Evolutionary conservation across 2,888 invertebrate genomes (phyloP).

Genomic region (Tigriopus californicus): DNA sequence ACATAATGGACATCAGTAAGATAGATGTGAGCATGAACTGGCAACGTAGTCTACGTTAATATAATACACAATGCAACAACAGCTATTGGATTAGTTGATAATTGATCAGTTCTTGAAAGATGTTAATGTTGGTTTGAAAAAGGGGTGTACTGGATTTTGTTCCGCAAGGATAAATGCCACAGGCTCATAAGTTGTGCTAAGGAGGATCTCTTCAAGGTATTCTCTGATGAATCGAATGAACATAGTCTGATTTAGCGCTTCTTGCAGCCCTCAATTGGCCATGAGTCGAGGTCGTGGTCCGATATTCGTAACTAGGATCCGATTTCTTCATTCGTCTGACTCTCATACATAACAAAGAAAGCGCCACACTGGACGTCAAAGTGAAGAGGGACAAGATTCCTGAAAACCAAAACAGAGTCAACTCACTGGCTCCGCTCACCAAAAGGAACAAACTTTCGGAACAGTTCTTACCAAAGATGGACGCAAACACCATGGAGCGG

Average conservation of each 20-base stretch:
- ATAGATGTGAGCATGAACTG: no score
- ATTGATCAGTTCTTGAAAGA: no score
- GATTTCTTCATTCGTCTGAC: background rate
- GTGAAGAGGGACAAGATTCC: constrained; percentile 24
- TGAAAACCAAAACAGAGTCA: no score
- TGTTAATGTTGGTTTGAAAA: no score
- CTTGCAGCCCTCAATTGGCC: background rate
- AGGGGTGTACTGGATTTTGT: no score
- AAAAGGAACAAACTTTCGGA: background rate
- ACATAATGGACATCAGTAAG: no score
- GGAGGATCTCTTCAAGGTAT: background rate
- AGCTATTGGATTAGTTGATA: no score
- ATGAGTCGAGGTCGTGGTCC: background rate
- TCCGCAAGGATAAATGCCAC: no score
- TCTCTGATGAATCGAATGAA: constrained; percentile 2
- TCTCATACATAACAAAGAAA: background rate
- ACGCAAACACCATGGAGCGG: no score
- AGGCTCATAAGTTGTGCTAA: no score
- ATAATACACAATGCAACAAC: no score
- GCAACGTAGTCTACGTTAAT: no score
- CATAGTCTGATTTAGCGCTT: constrained; percentile 2
- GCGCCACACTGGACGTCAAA: background rate
- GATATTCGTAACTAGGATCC: background rate
- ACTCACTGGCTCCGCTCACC: background rate
- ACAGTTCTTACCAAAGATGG: background rate